Conservation (phyloP, 2,797 vertebrate species). For the Hybognathus amarus region DNA sequence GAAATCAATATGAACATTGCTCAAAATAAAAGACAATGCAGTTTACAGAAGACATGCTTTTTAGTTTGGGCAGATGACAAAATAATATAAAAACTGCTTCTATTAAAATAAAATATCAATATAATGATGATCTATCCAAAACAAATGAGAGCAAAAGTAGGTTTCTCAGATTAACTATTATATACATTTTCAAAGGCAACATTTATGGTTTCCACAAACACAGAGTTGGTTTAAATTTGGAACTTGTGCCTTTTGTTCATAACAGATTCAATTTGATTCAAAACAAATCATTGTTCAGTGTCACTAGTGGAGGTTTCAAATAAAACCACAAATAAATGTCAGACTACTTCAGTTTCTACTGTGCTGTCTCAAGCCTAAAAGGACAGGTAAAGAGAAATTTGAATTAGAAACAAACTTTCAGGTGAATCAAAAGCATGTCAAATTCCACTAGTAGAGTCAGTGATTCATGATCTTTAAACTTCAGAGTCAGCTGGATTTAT, state of each 20-base stretch:
- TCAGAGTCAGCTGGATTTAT: background rate
- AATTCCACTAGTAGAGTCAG: background rate
- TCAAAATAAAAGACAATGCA: constrained; percentile 6
- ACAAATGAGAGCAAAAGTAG: constrained; percentile 59
- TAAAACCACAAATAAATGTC: background rate
- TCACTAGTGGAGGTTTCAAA: background rate
- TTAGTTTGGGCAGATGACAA: background rate
- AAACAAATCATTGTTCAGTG: background rate
- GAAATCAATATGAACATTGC: background rate
- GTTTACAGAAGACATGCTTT: background rate
- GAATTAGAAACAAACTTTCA: background rate
- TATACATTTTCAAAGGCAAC: constrained; percentile 35
- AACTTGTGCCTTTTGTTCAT: background rate
- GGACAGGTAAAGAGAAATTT: background rate
- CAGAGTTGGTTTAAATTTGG: constrained; percentile 7
- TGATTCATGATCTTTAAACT: background rate
- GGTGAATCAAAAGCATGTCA: background rate
- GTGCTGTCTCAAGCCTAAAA: constrained; percentile 7
- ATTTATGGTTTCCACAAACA: constrained; percentile 5
- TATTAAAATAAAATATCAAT: background rate
- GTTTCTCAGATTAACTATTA: constrained; percentile 29
- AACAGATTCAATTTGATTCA: background rate
- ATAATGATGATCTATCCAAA: constrained; percentile 2
- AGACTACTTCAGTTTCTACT: constrained; percentile 6
- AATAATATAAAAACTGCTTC: background rate